Percentiles rank a stretch among this genome's conserved stretches.
Conservation (phyloP, 2,113 vertebrate species). For the Neogobius melanostomus region DNA sequence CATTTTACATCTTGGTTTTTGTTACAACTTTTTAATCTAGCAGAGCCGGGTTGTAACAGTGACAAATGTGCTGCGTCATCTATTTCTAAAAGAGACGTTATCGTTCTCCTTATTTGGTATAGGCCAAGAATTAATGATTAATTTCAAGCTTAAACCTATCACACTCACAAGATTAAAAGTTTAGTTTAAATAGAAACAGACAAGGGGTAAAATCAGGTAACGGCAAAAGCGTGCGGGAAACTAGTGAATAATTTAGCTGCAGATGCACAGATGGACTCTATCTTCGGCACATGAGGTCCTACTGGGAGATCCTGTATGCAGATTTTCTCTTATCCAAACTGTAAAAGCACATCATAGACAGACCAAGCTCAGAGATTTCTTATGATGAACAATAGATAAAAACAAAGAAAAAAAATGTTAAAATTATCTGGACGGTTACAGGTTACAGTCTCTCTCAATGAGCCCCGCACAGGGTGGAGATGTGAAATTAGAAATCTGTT, state of each 20-base stretch:
- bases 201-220: constrained; percentile 4
- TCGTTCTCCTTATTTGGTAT: no score
- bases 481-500: neutral
- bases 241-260: constrained; percentile 29
- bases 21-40: no score
- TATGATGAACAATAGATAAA: no score
- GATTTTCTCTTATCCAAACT: neutral
- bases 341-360: no score
- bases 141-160: neutral
- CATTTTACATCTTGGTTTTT: no score
- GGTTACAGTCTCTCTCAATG: constrained; percentile 55
- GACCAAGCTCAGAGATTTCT: no score
- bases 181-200: neutral
- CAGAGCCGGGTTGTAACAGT: no score
- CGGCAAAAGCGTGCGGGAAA: neutral
- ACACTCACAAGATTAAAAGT: neutral
- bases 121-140: no score
- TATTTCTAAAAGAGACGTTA: no score
- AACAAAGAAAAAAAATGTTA: no score
- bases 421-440: neutral
- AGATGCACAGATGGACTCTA: constrained; percentile 8
- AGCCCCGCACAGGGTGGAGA: constrained; percentile 3
- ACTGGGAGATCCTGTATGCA: neutral
- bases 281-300: neutral
- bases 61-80: no score